Conservation (phyloP, 2,797 vertebrate species). For the Hypotaenidia philippensis region DNA sequence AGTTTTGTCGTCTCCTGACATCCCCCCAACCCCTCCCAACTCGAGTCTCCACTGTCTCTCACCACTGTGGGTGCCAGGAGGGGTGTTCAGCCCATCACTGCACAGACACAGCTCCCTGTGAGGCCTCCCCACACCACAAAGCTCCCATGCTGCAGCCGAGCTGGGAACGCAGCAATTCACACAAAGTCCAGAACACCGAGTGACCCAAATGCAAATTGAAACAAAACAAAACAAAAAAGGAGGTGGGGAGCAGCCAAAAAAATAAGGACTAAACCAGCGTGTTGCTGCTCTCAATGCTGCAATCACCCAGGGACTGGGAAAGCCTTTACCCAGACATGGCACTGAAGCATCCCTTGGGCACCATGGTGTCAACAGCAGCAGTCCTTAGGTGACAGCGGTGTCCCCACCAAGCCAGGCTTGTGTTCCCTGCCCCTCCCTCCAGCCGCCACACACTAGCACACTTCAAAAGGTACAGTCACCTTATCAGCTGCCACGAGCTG, state of each 20-base stretch:
- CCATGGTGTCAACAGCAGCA: fast-evolving
- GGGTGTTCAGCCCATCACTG: fast-evolving
- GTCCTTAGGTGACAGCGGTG: fast-evolving
- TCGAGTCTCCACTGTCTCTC: neutral
- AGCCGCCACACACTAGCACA: neutral
- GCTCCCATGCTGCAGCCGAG: neutral
- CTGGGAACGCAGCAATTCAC: conserved; percentile 3
- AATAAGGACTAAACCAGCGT: fast-evolving
- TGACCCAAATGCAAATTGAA: conserved; percentile 3
- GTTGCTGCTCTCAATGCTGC: neutral
- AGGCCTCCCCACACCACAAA: neutral
- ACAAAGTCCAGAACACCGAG: neutral
- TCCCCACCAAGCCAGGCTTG: fast-evolving
- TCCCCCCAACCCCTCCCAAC: neutral
- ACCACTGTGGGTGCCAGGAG: fast-evolving
- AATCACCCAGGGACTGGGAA: neutral
- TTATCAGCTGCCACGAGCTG: neutral
- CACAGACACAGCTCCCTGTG: neutral
- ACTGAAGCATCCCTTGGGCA: neutral
- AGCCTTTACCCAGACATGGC: neutral
- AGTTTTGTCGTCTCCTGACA: neutral
- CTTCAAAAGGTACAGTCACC: conserved; percentile 1
- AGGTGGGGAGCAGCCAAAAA: neutral
- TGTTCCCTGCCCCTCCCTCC: neutral
- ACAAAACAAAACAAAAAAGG: neutral